Conservation (phyloP, 2,888 invertebrate genomes). For the Anticlea derivata region DNA sequence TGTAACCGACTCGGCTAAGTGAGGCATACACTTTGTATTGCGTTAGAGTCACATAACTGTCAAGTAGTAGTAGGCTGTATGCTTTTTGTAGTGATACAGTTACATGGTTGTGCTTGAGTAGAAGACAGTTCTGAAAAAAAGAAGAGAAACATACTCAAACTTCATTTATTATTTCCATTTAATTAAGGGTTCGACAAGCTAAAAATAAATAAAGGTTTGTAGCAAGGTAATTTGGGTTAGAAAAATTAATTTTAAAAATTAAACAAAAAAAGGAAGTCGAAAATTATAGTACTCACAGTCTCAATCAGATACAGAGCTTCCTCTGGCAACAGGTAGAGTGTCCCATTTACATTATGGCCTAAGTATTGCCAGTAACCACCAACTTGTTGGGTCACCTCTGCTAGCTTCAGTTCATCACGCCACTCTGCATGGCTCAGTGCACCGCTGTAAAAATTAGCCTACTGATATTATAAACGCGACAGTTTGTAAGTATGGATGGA, state of each 20-base stretch:
- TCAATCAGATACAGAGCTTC: constrained; percentile 87
- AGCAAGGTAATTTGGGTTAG: no score
- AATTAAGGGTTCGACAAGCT: no score
- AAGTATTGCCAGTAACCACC: constrained; percentile 84
- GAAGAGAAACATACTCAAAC: no score
- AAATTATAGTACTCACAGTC: constrained; percentile 74
- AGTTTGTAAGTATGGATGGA: no score
- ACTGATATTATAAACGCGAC: no score
- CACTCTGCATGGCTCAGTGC: constrained; percentile 82
- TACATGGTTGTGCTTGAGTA: constrained; percentile 81
- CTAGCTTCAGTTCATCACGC: constrained; percentile 76
- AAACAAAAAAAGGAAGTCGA: neutral
- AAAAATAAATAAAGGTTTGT: no score
- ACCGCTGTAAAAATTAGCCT: constrained; percentile 61
- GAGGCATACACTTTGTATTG: constrained; percentile 85
- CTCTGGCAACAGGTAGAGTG: constrained; percentile 84
- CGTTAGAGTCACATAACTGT: constrained; percentile 58
- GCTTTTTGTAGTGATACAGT: constrained; percentile 87
- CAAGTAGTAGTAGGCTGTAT: constrained; percentile 81
- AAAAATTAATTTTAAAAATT: no score
- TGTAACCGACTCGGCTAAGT: constrained; percentile 82
- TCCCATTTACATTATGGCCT: constrained; percentile 75
- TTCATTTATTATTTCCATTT: no score
- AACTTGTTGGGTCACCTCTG: constrained; percentile 79
- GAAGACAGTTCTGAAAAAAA: constrained; percentile 84